These are phyloP conservation scores for Lutraria lutraria DNA, from an alignment of 2,888 invertebrate genomes.

Conservation along the genomic window DNA sequence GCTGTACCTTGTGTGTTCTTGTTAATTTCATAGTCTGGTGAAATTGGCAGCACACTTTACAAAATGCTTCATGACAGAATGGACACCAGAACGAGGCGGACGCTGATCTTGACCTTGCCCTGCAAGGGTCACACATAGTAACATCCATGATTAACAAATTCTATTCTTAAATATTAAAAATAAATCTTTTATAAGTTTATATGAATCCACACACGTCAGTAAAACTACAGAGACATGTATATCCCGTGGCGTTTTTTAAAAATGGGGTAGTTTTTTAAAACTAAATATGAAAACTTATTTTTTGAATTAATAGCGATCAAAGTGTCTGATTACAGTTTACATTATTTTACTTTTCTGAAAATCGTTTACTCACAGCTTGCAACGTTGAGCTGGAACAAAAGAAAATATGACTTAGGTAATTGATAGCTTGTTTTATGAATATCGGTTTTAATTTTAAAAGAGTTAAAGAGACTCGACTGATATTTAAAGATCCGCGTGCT, in stretches of 20 bases:
- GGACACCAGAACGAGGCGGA: constrained; percentile 67
- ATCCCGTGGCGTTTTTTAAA: too few species aligned
- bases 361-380: background rate
- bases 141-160: constrained; percentile 46
- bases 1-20: constrained; percentile 58
- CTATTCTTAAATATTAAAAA: background rate
- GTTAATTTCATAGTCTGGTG: constrained; percentile 72
- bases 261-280: background rate
- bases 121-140: constrained; percentile 65
- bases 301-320: background rate
- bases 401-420: too few species aligned
- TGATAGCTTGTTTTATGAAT: too few species aligned
- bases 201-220: background rate
- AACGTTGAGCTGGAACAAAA: background rate
- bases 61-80: constrained; percentile 65
- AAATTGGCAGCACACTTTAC: constrained; percentile 68
- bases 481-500: too few species aligned
- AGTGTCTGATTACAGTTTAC: background rate
- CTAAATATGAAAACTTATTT: background rate
- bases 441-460: too few species aligned
- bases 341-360: background rate
- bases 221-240: background rate
- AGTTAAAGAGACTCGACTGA: too few species aligned
- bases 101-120: constrained; percentile 58
- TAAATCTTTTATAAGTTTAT: background rate